Conservation (phyloP, 1,140 invertebrate genomes). For the Meloidogyne chitwoodi region DNA sequence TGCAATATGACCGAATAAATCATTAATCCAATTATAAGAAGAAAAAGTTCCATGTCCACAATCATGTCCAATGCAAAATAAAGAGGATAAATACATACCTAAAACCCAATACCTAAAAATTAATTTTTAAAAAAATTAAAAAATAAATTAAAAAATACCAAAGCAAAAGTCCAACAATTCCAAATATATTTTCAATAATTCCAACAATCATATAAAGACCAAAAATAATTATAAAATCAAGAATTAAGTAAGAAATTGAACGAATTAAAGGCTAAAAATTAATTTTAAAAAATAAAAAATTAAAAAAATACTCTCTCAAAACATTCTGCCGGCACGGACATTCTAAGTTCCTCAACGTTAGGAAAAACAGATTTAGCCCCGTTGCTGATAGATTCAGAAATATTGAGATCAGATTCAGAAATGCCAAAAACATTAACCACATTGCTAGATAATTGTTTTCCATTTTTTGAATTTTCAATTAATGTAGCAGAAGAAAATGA, state of each 20-base stretch:
- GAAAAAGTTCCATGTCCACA: slow-evolving; percentile 63
- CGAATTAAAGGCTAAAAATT: slow-evolving; percentile 32
- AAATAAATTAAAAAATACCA: slow-evolving; percentile 20
- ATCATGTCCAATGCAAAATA: slow-evolving; percentile 63
- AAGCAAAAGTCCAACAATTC: slow-evolving; percentile 42
- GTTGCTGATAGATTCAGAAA: background rate
- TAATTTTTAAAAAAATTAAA: background rate
- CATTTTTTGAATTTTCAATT: too few species aligned
- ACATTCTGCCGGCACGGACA: slow-evolving; percentile 54
- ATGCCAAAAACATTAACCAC: background rate
- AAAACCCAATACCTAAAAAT: slow-evolving; percentile 56
- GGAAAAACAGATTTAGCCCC: background rate
- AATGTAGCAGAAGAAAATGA: too few species aligned
- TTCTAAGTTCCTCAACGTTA: slow-evolving; percentile 31
- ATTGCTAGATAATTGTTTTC: too few species aligned
- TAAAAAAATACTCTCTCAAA: slow-evolving; percentile 40
- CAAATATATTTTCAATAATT: slow-evolving; percentile 37
- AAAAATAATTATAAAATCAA: slow-evolving; percentile 55
- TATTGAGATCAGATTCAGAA: background rate
- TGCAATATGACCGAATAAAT: slow-evolving; percentile 50
- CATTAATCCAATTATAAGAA: slow-evolving; percentile 53
- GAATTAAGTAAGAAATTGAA: slow-evolving; percentile 60
- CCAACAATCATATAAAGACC: slow-evolving; percentile 46
- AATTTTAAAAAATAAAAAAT: background rate
- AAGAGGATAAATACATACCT: slow-evolving; percentile 61